Percentiles rank a stretch among this genome's conserved stretches.
These are phyloP conservation scores for Zaprionus vittiger DNA, from an alignment of 1,140 invertebrate genomes.

Conservation along the genomic window DNA sequence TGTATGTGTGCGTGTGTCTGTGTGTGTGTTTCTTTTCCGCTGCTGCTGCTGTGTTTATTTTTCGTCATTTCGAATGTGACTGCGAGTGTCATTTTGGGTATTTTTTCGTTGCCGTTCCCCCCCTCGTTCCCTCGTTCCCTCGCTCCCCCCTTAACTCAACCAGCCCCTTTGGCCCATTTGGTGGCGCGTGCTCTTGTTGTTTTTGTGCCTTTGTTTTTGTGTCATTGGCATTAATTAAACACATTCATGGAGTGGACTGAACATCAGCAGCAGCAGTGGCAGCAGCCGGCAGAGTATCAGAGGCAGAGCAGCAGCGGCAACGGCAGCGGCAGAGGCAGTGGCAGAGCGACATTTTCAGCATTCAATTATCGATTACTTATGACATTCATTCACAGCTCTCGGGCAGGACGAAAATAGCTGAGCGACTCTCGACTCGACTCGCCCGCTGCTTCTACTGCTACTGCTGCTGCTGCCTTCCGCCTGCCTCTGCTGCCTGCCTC, in stretches of 20 bases:
- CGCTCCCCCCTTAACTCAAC: not conserved
- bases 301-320: slow-evolving; percentile 12
- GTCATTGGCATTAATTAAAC: slow-evolving; percentile 78
- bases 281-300: slow-evolving; percentile 4
- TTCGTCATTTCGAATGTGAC: slow-evolving; percentile 46
- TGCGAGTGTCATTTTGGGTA: slow-evolving; percentile 42
- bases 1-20: slow-evolving; percentile 1
- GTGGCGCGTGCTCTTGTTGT: slow-evolving; percentile 27
- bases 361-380: slow-evolving; percentile 79
- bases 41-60: slow-evolving; percentile 43
- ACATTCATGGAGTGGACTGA: slow-evolving; percentile 62
- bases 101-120: slow-evolving; percentile 13
- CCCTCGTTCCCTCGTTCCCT: not conserved
- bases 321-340: slow-evolving; percentile 22
- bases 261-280: slow-evolving; percentile 28
- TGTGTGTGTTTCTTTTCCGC: slow-evolving; percentile 29
- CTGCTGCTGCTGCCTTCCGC: not conserved
- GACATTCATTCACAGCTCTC: slow-evolving; percentile 76
- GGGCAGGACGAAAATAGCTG: slow-evolving; percentile 62
- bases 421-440: slow-evolving; percentile 44
- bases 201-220: slow-evolving; percentile 30
- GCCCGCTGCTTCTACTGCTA: not conserved
- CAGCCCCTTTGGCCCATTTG: slow-evolving; percentile 1
- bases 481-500: not conserved
- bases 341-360: slow-evolving; percentile 67